Evolutionary conservation across 2,797 vertebrate genomes (phyloP).

Genomic region (Enteromius thamalakanensis): DNA sequence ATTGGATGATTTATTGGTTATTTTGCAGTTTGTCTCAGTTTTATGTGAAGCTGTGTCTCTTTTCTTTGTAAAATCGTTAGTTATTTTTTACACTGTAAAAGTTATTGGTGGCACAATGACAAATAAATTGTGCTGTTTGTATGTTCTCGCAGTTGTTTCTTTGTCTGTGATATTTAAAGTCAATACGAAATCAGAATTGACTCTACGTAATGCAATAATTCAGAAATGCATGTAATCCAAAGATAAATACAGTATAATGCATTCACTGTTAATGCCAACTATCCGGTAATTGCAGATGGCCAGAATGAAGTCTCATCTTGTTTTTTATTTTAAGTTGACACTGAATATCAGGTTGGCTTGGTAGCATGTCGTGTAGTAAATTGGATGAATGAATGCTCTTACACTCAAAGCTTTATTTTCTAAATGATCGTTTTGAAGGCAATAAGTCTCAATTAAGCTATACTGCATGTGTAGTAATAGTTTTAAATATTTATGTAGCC

Average conservation of each 20-base stretch:
- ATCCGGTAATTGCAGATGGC: not conserved
- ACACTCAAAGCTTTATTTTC: not conserved
- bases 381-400: not conserved
- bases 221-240: not conserved
- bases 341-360: not conserved
- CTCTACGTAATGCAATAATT: not conserved
- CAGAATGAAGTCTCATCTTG: not conserved
- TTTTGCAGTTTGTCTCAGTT: conserved; percentile 52
- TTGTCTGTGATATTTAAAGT: not conserved
- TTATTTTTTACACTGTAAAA: conserved; percentile 52
- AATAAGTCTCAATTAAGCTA: not conserved
- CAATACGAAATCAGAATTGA: not conserved
- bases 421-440: not conserved
- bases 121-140: conserved; percentile 69
- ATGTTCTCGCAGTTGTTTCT: conserved; percentile 49
- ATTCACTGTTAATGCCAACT: not conserved
- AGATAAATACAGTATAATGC: not conserved
- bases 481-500: too few species aligned
- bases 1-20: conserved; percentile 51
- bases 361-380: too few species aligned
- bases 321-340: not conserved
- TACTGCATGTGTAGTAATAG: not conserved
- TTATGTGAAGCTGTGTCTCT: conserved; percentile 39
- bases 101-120: conserved; percentile 31
- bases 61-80: conserved; percentile 46